These are phyloP conservation scores for Charina bottae DNA, from an alignment of 2,113 vertebrate species.

Conservation along the genomic window DNA sequence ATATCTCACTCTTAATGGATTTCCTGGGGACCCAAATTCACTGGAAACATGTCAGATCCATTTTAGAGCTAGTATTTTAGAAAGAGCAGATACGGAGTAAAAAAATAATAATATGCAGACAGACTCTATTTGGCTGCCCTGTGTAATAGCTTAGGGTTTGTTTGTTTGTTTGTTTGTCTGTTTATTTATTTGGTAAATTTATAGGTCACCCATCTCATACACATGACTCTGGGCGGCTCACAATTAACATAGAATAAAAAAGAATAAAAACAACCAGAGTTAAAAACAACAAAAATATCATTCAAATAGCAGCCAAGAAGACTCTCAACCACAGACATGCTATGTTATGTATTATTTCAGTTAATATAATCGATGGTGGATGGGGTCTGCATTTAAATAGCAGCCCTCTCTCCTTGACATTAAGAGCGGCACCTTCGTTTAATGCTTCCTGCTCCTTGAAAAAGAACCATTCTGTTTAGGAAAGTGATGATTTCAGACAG, in stretches of 20 bases:
- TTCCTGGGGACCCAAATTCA: conserved; percentile 52
- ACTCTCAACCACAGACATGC: neutral
- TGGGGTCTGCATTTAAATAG: neutral
- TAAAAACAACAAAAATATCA: neutral
- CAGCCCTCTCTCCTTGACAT: neutral
- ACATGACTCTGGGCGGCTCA: neutral
- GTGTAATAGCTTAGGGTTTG: neutral
- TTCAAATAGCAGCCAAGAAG: neutral
- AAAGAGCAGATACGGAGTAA: neutral
- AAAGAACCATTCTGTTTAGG: neutral
- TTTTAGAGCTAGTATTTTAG: conserved; percentile 44
- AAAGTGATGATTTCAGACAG: neutral
- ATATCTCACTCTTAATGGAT: conserved; percentile 54
- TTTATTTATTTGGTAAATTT: neutral
- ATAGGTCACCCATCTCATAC: neutral
- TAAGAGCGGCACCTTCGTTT: neutral
- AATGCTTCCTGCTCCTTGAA: neutral
- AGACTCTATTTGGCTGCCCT: neutral
- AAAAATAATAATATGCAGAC: neutral
- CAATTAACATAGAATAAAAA: neutral
- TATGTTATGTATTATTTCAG: neutral
- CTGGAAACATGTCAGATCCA: conserved; percentile 49
- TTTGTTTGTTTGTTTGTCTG: neutral
- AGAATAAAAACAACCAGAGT: neutral
- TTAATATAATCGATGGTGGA: neutral